Percentiles rank a stretch among this genome's conserved stretches.
Conservation (phyloP, 2,113 vertebrate genomes). For the Hypocryptadius cinnamomeus region DNA sequence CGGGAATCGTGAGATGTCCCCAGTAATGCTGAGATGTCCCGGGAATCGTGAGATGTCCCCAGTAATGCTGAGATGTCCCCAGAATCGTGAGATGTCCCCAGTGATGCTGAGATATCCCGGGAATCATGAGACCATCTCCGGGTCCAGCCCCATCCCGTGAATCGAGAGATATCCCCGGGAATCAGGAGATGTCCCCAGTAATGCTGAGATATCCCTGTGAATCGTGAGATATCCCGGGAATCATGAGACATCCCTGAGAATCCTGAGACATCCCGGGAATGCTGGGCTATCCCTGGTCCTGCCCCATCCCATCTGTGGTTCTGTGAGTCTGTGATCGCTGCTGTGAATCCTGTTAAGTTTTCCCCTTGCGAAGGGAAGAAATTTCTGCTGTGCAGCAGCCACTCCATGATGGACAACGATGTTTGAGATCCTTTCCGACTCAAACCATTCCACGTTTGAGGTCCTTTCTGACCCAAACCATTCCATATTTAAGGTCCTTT, state of each 20-base stretch:
- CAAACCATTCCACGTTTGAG: background rate
- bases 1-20: background rate
- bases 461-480: too few species aligned
- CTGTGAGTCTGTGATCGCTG: background rate
- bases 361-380: fast-evolving
- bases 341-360: fast-evolving
- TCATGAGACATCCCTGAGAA: background rate
- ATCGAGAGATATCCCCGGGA: background rate
- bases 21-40: fast-evolving
- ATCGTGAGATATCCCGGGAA: background rate
- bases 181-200: too few species aligned
- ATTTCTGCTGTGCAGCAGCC: fast-evolving
- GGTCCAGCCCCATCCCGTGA: too few species aligned
- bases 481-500: too few species aligned
- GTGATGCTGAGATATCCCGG: too few species aligned
- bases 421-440: background rate
- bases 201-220: too few species aligned
- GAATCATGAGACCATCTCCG: too few species aligned
- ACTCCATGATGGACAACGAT: fast-evolving
- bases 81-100: background rate
- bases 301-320: too few species aligned
- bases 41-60: too few species aligned
- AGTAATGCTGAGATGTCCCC: too few species aligned
- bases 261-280: background rate
- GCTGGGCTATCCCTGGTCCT: background rate